These are phyloP conservation scores for Heliconius aoede DNA, from an alignment of 2,888 invertebrate genomes.

Conservation along the genomic window DNA sequence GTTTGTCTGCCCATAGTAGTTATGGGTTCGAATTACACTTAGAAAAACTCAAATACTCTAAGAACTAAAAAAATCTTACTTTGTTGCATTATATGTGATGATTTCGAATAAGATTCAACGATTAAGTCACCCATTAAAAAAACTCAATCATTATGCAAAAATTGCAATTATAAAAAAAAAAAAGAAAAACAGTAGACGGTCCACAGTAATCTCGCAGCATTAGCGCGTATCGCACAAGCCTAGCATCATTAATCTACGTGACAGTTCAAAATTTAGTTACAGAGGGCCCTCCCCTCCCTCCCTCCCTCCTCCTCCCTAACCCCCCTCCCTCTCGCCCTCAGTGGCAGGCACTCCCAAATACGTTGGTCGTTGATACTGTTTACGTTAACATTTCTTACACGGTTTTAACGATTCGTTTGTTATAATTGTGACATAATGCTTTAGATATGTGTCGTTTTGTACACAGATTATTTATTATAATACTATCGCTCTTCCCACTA, in stretches of 20 bases:
- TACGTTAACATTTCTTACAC: slow-evolving; percentile 30
- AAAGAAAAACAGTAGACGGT: slow-evolving; percentile 11
- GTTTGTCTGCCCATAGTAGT: not conserved
- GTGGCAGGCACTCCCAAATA: slow-evolving; percentile 69
- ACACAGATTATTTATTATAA: slow-evolving; percentile 1
- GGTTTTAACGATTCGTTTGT: slow-evolving; percentile 18
- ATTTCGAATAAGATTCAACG: not conserved
- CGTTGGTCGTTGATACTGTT: slow-evolving; percentile 49
- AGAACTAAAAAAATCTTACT: too few relatives aligned
- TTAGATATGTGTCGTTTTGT: not conserved
- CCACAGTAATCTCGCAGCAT: slow-evolving; percentile 74
- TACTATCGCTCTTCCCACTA: too few relatives aligned
- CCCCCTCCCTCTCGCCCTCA: slow-evolving; percentile 48
- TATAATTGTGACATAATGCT: not conserved
- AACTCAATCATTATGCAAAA: slow-evolving; percentile 20
- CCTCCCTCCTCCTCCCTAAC: slow-evolving; percentile 46
- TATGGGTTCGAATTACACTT: too few relatives aligned
- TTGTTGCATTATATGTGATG: not conserved
- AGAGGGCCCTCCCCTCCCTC: slow-evolving; percentile 66
- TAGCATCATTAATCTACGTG: slow-evolving; percentile 84
- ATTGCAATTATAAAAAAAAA: slow-evolving; percentile 21
- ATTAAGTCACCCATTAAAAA: slow-evolving; percentile 3
- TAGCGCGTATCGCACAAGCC: slow-evolving; percentile 83
- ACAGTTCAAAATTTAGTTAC: slow-evolving; percentile 85
- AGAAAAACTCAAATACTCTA: too few relatives aligned